Evolutionary conservation across 2,113 vertebrate genomes (phyloP), one percentile per base, ranked within the genome.

Genomic region (Anser cygnoides): DNA sequence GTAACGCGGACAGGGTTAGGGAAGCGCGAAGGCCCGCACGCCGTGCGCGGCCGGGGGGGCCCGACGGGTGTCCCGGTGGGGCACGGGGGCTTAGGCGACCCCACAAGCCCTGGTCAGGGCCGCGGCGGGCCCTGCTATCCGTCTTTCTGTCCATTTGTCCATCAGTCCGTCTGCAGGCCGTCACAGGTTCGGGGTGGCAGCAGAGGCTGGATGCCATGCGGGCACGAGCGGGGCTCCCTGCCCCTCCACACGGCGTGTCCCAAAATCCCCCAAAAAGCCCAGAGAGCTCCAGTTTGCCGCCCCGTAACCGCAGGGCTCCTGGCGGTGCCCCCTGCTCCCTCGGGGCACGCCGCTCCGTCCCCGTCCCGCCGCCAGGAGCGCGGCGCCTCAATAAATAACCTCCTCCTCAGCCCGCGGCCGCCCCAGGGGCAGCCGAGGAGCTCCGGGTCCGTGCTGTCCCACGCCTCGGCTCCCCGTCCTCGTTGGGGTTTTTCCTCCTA

Each of bases 351-450:
- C 2, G 4, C 77, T 96, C 20, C 57, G 80, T 89, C 63, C 65
- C 0, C 0, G 62, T 73, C 91, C 46, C 5, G 86, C 88, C 90
- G 92, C 79, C 73, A 79, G 95, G 90, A 96, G 79, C 75, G 68
- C 2, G 18, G 37, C 72, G 79, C 46, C 10, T 85, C 96, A 97
- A 97, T 98, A 98, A 97, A 97, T 98, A 98, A 97, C 71, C 54
- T 82, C 87, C 29, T 3, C 72, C 71, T 66, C 85, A 92, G 92
- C 57, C 58, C 17, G 1, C 2, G 3, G 39, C 84, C 75, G 43
- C 84, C 93, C 13, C 0, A 86, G 61, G 70, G 78, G 67, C 93
- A 76, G 81, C 61, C 61, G 52, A 71, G 10, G 35, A 89, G 67
- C 3, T 2, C 70, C 71, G 74, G n/a, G 59, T 67, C 68, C 33